These are phyloP conservation scores for Xenopus laevis DNA, from an alignment of 2,113 vertebrate species.

Conservation along the genomic window DNA sequence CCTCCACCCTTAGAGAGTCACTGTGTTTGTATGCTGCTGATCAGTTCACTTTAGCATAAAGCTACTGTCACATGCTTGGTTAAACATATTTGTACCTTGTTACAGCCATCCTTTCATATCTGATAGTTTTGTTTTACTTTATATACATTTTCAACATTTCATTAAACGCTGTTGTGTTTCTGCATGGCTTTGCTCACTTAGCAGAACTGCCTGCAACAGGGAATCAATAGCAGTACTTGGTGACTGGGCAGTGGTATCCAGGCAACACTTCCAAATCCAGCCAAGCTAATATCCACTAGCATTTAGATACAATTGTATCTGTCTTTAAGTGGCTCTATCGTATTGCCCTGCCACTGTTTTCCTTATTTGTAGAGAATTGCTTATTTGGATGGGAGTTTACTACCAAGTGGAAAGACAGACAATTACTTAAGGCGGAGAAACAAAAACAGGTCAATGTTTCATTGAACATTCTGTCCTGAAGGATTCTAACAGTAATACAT, in stretches of 20 bases:
- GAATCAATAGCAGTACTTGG: constrained; percentile 54
- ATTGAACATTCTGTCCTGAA: too few species aligned
- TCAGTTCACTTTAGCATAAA: too few species aligned
- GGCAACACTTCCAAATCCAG: constrained; percentile 57
- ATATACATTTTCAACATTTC: too few species aligned
- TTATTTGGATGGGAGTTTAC: constrained; percentile 35
- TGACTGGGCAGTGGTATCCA: constrained; percentile 52
- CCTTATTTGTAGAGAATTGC: constrained; percentile 45
- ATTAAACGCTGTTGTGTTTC: constrained; percentile 31
- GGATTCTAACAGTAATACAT: too few species aligned
- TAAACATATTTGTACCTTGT: too few species aligned
- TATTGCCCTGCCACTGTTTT: constrained; percentile 9
- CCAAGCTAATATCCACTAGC: constrained; percentile 56
- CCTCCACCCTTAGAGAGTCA: too few species aligned
- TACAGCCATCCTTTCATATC: too few species aligned
- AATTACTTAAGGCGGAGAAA: background rate
- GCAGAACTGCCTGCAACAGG: constrained; percentile 23
- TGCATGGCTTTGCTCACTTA: constrained; percentile 48
- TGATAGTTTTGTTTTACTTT: too few species aligned
- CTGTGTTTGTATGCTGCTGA: too few species aligned
- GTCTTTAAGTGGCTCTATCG: constrained; percentile 55
- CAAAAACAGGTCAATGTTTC: too few species aligned
- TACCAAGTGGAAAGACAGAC: constrained; percentile 11
- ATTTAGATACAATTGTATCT: constrained; percentile 48
- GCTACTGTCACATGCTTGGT: too few species aligned